Evolutionary conservation across 2,888 invertebrate genomes (phyloP).

Genomic region (Chrysina gloriosa): DNA sequence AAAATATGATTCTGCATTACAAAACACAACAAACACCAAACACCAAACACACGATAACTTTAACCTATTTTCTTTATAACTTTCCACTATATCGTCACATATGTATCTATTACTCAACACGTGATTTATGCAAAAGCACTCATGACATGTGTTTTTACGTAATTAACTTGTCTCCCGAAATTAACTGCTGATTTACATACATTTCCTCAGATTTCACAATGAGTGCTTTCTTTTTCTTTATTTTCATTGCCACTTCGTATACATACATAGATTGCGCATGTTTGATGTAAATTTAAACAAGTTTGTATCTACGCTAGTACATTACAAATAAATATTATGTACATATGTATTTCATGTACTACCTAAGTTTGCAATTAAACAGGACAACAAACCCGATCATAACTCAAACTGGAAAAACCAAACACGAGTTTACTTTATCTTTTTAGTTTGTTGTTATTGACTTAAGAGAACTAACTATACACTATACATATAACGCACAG

Average conservation of each 20-base stretch:
- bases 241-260: not conserved
- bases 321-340: not conserved
- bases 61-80: too few relatives aligned
- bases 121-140: not conserved
- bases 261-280: not conserved
- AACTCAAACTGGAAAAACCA: too few relatives aligned
- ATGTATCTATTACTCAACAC: not conserved
- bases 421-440: too few relatives aligned
- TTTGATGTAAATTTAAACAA: not conserved
- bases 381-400: too few relatives aligned
- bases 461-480: too few relatives aligned
- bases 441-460: too few relatives aligned
- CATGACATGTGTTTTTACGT: not conserved
- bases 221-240: not conserved
- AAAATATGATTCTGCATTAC: too few relatives aligned
- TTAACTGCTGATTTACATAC: not conserved
- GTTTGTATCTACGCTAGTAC: not conserved
- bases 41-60: too few relatives aligned
- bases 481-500: not conserved
- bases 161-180: slow-evolving; percentile 11
- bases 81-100: too few relatives aligned
- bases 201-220: slow-evolving; percentile 5
- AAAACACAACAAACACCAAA: too few relatives aligned
- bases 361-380: too few relatives aligned
- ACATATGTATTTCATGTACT: too few relatives aligned